Base-by-base conservation (phyloP, 2,888 invertebrate genomes). In the Merodon equestris region DNA sequence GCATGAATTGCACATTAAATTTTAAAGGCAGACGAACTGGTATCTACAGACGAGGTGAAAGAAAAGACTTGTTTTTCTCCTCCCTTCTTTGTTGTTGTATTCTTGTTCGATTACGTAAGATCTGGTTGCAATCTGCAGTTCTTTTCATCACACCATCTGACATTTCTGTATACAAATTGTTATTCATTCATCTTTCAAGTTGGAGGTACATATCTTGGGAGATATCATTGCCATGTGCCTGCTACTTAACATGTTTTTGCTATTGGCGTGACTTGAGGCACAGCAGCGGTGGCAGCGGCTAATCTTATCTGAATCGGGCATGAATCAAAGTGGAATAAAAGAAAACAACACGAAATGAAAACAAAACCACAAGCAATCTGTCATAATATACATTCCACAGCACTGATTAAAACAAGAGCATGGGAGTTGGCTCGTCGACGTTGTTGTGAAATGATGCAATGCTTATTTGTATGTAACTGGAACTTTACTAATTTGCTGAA, bases 361-460 rank as follows among this genome's bases (percentile, higher is more conserved):
- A 17, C 53, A 56, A 57, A 68, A 57, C 61, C 17, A 64, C 53
- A 27, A 70, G 58, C 74, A 79, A 79, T 79, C 68, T 79, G 79
- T 79, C 79, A 79, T 79, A 79, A 79, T 74, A 73, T 74, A 64
- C 68, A 79, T 74, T 64, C 73, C 77, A 67, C n/a, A 17, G 47
- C 40, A 36, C 66, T 77, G 66, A 63, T 72, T 57, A 47, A 40
- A 77, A 77, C 63, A 61, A 73, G 77, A 77, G 67, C 77, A 77
- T 77, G 77, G 73, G 73, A 77, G 53, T 53, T 42, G 40, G 38
- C 50, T 27, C 7, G 3, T 27, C 27, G 27, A 27, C 7, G n/a
- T n/a, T 40, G 40, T 40, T 40, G 40, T 7, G 12, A 40, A 2
- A 40, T n/a, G 27, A 27, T 4, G 27, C 27, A 27, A 27, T 27